Base-by-base conservation (phyloP, 2,888 invertebrate species). In the Itoplectis maculator region DNA sequence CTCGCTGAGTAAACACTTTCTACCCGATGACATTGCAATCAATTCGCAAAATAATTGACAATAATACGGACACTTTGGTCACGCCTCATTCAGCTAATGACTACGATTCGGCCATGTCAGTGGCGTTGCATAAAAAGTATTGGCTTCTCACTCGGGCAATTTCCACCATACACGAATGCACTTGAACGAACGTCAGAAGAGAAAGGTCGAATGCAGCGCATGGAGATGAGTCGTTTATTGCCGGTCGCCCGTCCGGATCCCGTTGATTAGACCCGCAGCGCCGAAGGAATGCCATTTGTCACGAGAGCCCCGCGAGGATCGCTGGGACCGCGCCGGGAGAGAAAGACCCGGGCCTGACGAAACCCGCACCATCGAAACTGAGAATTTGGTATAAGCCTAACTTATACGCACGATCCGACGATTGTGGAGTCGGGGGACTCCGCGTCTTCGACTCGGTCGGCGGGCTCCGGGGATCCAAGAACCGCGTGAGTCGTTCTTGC, bases 231-330 rank as follows among this genome's bases (percentile, higher is more conserved):
- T 63, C 61, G 61, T 37, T 29, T n/a, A n/a, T 61, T 18, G 37
- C 15, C 15, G 37, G 13, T 29, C 11, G n/a, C 23, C 15, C 11
- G 23, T n/a, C 45, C 59, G 66, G 70, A 45, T 61, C 45, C 69
- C 51, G 75, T 74, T 82, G 76, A 82, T 82, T 79, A 72, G 76
- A 49, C 75, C 42, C 59, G 59, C 35, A 45, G 20, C 56, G 47
- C 56, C 40, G 75, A 42, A 56, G 76, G 76, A 82, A 79, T 82
- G 68, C 72, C 72, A 79, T 82, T 82, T 82, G 82, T 82, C 82
- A 79, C 66, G 74, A 45, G 76, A 29, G 15, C 35, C 63, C 63
- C 45, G 59, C 29, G 29, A 29, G 47, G 75, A 56, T 45, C 42
- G 66, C n/a, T n/a, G n/a, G n/a, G 13, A 47, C 29, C 59, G 77